phyloP scores from a whole-genome alignment of 2,113 vertebrate species.

The Xenopus laevis region DNA sequence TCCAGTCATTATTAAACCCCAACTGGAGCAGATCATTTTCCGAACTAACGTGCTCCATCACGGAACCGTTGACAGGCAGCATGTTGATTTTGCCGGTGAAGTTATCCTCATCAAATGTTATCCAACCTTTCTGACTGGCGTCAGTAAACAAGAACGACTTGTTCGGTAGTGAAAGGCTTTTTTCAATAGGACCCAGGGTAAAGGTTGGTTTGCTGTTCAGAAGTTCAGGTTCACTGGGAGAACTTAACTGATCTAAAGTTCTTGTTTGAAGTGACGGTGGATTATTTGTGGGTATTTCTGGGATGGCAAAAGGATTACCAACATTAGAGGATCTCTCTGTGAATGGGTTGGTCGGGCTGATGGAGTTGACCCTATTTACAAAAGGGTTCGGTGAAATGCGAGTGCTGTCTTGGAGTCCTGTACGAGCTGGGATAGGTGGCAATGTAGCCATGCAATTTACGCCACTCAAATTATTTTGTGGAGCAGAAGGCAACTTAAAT shows the following conservation, averaged over 20 bases:
- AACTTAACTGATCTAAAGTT: constrained; percentile 47
- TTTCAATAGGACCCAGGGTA: constrained; percentile 50
- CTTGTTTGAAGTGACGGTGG: constrained; percentile 53
- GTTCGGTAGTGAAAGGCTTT: constrained; percentile 49
- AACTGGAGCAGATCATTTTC: constrained; percentile 40
- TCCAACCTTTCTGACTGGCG: constrained; percentile 74
- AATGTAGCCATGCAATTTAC: constrained; percentile 62
- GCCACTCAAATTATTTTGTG: constrained; percentile 52
- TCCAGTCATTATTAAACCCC: constrained; percentile 68
- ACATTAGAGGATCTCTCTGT: constrained; percentile 57
- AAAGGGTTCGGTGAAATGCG: constrained; percentile 70
- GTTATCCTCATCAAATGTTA: constrained; percentile 74
- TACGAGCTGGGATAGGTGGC: constrained; percentile 69
- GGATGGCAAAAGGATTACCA: constrained; percentile 64
- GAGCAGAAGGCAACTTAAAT: constrained; percentile 61
- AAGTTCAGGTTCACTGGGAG: constrained; percentile 47
- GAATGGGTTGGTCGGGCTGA: constrained; percentile 77
- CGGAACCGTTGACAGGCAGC: constrained; percentile 44
- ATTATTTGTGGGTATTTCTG: constrained; percentile 52
- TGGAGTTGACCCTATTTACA: constrained; percentile 48
- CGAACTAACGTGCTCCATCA: constrained; percentile 45
- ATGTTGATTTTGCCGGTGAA: constrained; percentile 48
- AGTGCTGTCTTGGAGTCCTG: constrained; percentile 69
- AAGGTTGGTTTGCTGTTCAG: constrained; percentile 51
- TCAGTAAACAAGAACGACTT: constrained; percentile 49